Percentiles rank a stretch among this genome's conserved stretches.
Conservation (phyloP, 1,140 invertebrate species). For the Spodoptera litura region DNA sequence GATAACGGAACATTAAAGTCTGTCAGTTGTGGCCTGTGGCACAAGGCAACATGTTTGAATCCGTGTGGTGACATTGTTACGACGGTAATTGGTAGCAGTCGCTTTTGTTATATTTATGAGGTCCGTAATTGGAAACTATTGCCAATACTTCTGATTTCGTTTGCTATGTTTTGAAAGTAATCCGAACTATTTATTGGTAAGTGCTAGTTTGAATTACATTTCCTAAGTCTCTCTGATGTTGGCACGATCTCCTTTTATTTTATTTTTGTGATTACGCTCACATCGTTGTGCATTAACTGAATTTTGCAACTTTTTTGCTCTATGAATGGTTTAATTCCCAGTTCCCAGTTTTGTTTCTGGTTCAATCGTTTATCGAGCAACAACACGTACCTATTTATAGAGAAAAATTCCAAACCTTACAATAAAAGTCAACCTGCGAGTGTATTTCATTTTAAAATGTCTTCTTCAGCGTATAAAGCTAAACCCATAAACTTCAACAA, state of each 20-base stretch:
- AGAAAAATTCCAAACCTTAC: neutral
- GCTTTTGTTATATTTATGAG: slow-evolving; percentile 43
- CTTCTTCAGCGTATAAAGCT: neutral
- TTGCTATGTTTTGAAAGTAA: slow-evolving; percentile 1
- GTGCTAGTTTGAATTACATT: slow-evolving; percentile 17
- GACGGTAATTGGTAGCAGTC: slow-evolving; percentile 38
- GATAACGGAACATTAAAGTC: slow-evolving; percentile 37
- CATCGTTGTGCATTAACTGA: no score
- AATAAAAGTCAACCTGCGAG: neutral
- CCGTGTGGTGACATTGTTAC: slow-evolving; percentile 33
- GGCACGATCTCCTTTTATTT: neutral
- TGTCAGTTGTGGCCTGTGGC: slow-evolving; percentile 21
- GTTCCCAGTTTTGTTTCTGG: no score
- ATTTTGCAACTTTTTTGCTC: no score
- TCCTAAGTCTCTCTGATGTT: slow-evolving; percentile 1
- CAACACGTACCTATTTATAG: neutral
- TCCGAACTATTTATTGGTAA: slow-evolving; percentile 23
- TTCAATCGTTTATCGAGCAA: neutral
- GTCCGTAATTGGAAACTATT: slow-evolving; percentile 28
- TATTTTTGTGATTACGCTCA: neutral
- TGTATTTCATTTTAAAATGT: neutral
- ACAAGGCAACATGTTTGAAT: slow-evolving; percentile 25
- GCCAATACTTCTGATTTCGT: slow-evolving; percentile 30
- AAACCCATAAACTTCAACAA: slow-evolving; percentile 6
- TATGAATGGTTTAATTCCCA: no score